A percentile compares a stretch with the other conserved stretches of the same genome.
Evolutionary conservation across 2,797 vertebrate genomes (phyloP).

Genomic region (Falco berigora): DNA sequence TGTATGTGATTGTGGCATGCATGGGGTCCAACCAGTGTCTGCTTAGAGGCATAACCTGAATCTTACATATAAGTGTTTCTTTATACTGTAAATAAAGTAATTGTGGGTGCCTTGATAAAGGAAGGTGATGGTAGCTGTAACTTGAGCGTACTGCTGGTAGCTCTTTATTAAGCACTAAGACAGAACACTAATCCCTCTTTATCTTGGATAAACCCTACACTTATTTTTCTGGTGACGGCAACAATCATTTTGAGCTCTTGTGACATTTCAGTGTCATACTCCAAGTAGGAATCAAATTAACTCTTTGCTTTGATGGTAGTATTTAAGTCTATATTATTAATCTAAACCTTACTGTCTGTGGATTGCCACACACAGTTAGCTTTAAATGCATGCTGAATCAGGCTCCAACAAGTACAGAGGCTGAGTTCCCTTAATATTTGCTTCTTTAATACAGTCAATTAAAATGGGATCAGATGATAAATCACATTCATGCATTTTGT

Average conservation of each 20-base stretch:
- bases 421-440: constrained; percentile 36
- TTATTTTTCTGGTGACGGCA: constrained; percentile 38
- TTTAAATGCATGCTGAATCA: constrained; percentile 62
- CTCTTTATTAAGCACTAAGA: not conserved
- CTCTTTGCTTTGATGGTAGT: constrained; percentile 69
- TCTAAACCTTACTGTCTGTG: constrained; percentile 66
- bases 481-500: constrained; percentile 6
- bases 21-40: not conserved
- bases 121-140: not conserved
- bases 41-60: not conserved
- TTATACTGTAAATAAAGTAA: not conserved
- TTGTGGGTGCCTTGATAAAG: not conserved
- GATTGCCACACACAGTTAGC: constrained; percentile 58
- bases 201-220: constrained; percentile 1
- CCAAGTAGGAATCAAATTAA: constrained; percentile 70
- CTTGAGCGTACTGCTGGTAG: not conserved
- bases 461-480: constrained; percentile 51
- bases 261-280: constrained; percentile 39
- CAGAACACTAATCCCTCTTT: not conserved
- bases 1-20: not conserved
- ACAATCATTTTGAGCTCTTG: constrained; percentile 32
- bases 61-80: not conserved
- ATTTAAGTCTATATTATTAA: constrained; percentile 70
- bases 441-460: constrained; percentile 61
- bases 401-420: constrained; percentile 24